A percentile compares a stretch with the other conserved stretches of the same genome.
Evolutionary conservation across 2,113 vertebrate genomes (phyloP).

Genomic region (Crocuta crocuta): DNA sequence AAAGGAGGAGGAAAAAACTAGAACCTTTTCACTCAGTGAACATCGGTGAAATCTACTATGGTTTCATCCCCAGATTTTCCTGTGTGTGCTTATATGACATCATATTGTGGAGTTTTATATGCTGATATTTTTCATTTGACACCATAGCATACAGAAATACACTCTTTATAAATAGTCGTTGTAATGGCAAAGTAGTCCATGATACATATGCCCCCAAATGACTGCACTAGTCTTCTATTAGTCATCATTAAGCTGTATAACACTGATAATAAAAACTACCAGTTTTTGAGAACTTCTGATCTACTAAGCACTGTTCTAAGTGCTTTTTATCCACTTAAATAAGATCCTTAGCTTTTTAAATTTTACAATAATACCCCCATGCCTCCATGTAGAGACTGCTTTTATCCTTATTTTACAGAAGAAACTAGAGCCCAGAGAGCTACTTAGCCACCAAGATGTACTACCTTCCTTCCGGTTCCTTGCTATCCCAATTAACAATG

Average conservation of each 20-base stretch:
- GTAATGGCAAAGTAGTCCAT: background rate
- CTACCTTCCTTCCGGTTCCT: background rate
- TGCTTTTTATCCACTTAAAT: background rate
- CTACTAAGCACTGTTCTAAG: background rate
- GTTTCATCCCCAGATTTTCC: background rate
- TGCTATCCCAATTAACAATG: background rate
- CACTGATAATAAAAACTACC: background rate
- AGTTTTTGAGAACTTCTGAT: background rate
- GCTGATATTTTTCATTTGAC: background rate
- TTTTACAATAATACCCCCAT: background rate
- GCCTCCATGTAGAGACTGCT: background rate
- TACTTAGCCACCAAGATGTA: background rate
- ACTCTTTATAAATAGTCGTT: background rate
- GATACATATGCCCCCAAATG: background rate
- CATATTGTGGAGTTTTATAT: background rate
- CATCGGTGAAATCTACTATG: background rate
- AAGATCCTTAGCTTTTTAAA: background rate
- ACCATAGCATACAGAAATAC: background rate
- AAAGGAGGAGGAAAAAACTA: background rate
- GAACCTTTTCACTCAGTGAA: background rate
- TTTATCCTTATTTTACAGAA: background rate
- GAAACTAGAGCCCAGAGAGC: background rate
- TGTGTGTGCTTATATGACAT: background rate
- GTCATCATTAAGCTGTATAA: background rate
- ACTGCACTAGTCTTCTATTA: background rate